phyloP scores from a whole-genome alignment of 2,113 vertebrate species.

The Meleagris gallopavo region DNA sequence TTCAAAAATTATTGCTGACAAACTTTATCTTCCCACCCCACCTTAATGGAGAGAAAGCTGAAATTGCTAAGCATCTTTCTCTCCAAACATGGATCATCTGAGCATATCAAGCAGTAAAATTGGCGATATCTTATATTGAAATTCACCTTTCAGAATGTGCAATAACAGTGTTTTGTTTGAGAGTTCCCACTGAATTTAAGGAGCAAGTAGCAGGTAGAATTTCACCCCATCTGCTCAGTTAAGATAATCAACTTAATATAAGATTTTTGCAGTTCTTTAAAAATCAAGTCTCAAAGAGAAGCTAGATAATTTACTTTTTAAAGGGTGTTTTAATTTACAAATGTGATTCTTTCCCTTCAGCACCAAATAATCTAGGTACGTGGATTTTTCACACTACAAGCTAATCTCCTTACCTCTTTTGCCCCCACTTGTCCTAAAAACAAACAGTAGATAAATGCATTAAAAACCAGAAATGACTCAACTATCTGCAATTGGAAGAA shows the following conservation, averaged over 20 bases:
- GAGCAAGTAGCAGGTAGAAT: background rate
- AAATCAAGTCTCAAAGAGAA: background rate
- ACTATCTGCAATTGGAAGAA: background rate
- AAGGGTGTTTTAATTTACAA: background rate
- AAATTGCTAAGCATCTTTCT: background rate
- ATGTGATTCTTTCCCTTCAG: background rate
- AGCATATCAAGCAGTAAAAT: background rate
- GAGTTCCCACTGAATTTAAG: background rate
- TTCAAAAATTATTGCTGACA: background rate
- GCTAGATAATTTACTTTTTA: background rate
- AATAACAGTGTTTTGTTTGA: background rate
- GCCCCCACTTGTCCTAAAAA: background rate
- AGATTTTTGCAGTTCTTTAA: background rate
- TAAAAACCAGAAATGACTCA: background rate
- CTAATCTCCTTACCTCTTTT: background rate
- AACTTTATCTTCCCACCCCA: background rate
- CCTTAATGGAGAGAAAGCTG: background rate
- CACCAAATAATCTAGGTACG: background rate
- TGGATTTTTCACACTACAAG: background rate
- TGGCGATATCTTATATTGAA: accelerated
- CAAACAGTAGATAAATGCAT: background rate
- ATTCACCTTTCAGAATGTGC: background rate
- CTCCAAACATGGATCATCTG: background rate
- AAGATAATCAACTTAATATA: background rate
- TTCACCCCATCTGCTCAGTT: background rate